Evolutionary conservation across 2,888 invertebrate genomes (phyloP), one percentile per base, ranked within the genome.

Genomic region (Dicyrtomina minuta): DNA sequence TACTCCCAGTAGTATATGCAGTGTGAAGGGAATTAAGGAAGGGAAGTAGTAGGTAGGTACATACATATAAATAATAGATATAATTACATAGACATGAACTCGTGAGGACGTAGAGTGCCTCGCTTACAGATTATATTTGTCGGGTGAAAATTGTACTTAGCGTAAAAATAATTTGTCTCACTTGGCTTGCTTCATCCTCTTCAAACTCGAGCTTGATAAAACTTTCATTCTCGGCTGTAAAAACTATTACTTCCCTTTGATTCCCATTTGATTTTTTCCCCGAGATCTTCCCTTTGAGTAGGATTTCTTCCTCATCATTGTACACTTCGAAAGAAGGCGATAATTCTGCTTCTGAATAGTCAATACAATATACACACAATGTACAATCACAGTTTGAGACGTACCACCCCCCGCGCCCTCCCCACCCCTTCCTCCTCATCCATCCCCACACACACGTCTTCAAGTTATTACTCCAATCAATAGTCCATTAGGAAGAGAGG

Each of bases 301-400:
- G 49, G 51, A 68, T 53, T 51, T 68, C 68, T 68, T 68, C 68
- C 13, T 68, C 68, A 53, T 68, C 68, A 53, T 68, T 68, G 59
- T 68, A 68, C 12, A 61, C 68, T 68, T 68, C 68, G 39, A 68
- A 68, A 60, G 46, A 61, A 20, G 68, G 68, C 15, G 64, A 64
- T 51, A 64, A 64, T 64, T 64, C 64, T 26, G 68, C 60, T 68
- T 61, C 68, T 68, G 20, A 0, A 66, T 20, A 13, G 26, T 22
- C 15, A 44, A 4, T 8, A 46, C 4, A n/a, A 46, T 46, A 20
- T 46, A 46, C n/a, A n/a, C n/a, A 13, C 13, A 43, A 43, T 17
- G 17, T 51, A 51, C 51, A 51, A 13, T 51, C 12, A 51, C 17
- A 51, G 51, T 51, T 24, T 51, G 17, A 22, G 13, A 13, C 51